phyloP scores from a whole-genome alignment of 37 sponge, comb jelly and placozoan genomes.

The Crambe crambe region DNA sequence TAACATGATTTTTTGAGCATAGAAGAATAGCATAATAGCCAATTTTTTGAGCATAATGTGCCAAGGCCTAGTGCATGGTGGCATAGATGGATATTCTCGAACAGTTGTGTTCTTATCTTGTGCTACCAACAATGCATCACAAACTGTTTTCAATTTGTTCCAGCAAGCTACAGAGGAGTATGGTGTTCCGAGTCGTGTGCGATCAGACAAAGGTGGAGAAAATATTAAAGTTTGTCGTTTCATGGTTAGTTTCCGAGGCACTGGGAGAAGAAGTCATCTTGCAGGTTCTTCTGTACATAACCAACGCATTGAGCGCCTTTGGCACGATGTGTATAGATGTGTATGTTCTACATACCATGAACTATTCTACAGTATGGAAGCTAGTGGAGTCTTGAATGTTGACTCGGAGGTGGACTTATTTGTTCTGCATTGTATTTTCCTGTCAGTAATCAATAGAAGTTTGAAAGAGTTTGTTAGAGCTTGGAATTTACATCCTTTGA shows the following conservation, averaged over 20 bases:
- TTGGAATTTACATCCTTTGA: constrained; percentile 31
- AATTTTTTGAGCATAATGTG: too few relatives aligned
- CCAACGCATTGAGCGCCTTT: too few relatives aligned
- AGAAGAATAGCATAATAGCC: too few relatives aligned
- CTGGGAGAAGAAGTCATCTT: neutral
- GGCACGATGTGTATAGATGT: too few relatives aligned
- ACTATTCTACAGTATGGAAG: too few relatives aligned
- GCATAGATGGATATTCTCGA: neutral
- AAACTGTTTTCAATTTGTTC: neutral
- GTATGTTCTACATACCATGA: too few relatives aligned
- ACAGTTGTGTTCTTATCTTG: neutral
- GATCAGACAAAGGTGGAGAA: neutral
- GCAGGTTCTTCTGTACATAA: neutral
- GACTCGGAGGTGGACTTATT: constrained; percentile 6
- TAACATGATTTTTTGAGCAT: too few relatives aligned
- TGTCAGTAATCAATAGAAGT: neutral
- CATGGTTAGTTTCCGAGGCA: neutral
- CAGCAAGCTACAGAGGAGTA: neutral
- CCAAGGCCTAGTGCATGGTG: too few relatives aligned
- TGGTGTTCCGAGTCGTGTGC: neutral
- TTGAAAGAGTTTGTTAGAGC: constrained; percentile 1
- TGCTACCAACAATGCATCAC: neutral
- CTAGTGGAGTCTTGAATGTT: too few relatives aligned
- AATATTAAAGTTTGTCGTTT: neutral
- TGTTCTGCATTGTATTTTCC: constrained; percentile 26